Percentiles rank a stretch among this genome's conserved stretches.
Conservation (phyloP, 2,888 invertebrate genomes). For the Gastracanthus pulcherrimus region DNA sequence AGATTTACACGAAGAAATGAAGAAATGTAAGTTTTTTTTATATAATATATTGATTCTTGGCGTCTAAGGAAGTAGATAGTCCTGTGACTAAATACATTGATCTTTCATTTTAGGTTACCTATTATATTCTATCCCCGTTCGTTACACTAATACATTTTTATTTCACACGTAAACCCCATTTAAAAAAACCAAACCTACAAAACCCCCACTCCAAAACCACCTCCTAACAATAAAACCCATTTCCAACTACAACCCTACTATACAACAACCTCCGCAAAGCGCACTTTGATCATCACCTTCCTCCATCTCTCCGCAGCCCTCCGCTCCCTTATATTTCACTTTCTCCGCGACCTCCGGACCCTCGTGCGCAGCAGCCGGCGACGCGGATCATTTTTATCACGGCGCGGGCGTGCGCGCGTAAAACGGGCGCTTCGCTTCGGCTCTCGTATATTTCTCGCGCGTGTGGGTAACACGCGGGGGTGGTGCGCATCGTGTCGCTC, state of each 20-base stretch:
- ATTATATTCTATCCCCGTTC: too few relatives aligned
- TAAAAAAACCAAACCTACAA: too few relatives aligned
- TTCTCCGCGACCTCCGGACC: neutral
- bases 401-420: slow-evolving; percentile 65
- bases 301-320: neutral
- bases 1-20: too few relatives aligned
- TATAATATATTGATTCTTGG: too few relatives aligned
- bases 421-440: slow-evolving; percentile 66
- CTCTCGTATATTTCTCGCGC: slow-evolving; percentile 61
- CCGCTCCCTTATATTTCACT: slow-evolving; percentile 26
- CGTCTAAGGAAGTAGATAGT: too few relatives aligned
- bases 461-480: neutral
- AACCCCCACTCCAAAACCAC: too few relatives aligned
- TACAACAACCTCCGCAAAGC: neutral
- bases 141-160: too few relatives aligned
- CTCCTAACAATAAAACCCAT: neutral
- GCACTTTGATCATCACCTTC: slow-evolving; percentile 10
- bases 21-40: too few relatives aligned
- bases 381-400: slow-evolving; percentile 66
- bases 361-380: slow-evolving; percentile 51
- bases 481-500: too few relatives aligned
- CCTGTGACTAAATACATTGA: too few relatives aligned
- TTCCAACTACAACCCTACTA: neutral
- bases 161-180: too few relatives aligned
- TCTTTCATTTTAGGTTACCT: too few relatives aligned